Percentiles rank a stretch among this genome's conserved stretches.
These are phyloP conservation scores for Scomber japonicus DNA, from an alignment of 2,113 vertebrate genomes.

Conservation along the genomic window DNA sequence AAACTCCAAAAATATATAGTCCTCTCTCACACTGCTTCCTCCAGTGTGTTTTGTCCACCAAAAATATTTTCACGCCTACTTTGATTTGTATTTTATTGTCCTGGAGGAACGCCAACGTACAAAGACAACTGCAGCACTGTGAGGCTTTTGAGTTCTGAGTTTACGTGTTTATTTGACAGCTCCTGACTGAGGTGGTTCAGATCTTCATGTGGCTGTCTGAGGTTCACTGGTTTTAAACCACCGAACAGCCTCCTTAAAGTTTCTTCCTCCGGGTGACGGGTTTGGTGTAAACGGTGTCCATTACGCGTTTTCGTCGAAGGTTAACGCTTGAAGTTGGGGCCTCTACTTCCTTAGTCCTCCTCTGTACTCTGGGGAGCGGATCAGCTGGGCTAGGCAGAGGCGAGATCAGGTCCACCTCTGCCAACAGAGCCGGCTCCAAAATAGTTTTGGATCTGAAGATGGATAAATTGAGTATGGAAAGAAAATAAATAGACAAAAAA, in stretches of 20 bases:
- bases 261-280: slow-evolving; percentile 93
- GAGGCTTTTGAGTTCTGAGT: slow-evolving; percentile 48
- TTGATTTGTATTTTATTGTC: slow-evolving; percentile 28
- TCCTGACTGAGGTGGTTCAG: slow-evolving; percentile 1
- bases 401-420: slow-evolving; percentile 89
- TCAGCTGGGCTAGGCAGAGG: slow-evolving; percentile 88
- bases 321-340: slow-evolving; percentile 75
- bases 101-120: slow-evolving; percentile 35
- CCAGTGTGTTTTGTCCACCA: slow-evolving; percentile 48
- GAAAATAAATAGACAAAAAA: not conserved
- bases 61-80: slow-evolving; percentile 52
- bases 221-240: slow-evolving; percentile 39
- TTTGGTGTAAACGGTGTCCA: slow-evolving; percentile 89
- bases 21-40: slow-evolving; percentile 49
- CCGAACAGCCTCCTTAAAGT: slow-evolving; percentile 76
- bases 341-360: slow-evolving; percentile 58
- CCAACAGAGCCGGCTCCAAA: slow-evolving; percentile 83
- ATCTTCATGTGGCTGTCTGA: slow-evolving; percentile 42
- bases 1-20: slow-evolving; percentile 74
- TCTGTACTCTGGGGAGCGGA: slow-evolving; percentile 70
- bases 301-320: slow-evolving; percentile 85
- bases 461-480: not conserved
- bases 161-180: slow-evolving; percentile 38
- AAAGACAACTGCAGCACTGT: slow-evolving; percentile 31
- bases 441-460: slow-evolving; percentile 80